These are phyloP conservation scores for Cochlearius cochlearius DNA, from an alignment of 2,113 vertebrate genomes.

Conservation along the genomic window DNA sequence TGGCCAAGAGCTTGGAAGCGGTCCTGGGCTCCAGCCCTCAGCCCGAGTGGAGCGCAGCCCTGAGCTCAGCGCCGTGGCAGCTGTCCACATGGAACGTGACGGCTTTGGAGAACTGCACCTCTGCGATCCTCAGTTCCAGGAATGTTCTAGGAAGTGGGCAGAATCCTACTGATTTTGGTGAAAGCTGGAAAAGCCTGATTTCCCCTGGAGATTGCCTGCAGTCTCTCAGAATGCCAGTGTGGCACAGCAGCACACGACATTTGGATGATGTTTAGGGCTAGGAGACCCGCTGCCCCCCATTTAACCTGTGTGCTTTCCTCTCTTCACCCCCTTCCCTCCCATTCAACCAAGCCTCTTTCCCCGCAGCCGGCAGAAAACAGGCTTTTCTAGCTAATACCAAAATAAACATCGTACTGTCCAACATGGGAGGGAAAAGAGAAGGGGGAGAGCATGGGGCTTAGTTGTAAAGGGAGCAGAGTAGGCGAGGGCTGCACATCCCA, in stretches of 20 bases:
- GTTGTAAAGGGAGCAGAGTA: neutral
- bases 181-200: neutral
- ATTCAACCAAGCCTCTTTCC: neutral
- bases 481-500: neutral
- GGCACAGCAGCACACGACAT: neutral
- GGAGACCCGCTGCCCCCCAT: neutral
- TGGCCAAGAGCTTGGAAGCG: slow-evolving; percentile 2
- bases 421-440: neutral
- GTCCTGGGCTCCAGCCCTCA: neutral
- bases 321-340: neutral
- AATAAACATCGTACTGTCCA: neutral
- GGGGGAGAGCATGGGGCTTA: neutral
- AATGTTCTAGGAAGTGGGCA: slow-evolving; percentile 63
- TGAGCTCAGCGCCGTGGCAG: slow-evolving; percentile 22
- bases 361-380: neutral
- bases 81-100: slow-evolving; percentile 27
- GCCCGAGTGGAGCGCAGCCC: neutral
- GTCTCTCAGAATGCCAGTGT: neutral
- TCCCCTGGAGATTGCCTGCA: neutral
- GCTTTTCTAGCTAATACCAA: neutral
- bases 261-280: neutral
- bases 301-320: neutral
- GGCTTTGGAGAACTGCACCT: neutral
- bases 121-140: slow-evolving; percentile 37
- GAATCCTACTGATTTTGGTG: neutral